A percentile compares a stretch with the other conserved stretches of the same genome.
These are phyloP conservation scores for Dendrocincla fuliginosa DNA, from an alignment of 2,797 vertebrate species.

Conservation along the genomic window DNA sequence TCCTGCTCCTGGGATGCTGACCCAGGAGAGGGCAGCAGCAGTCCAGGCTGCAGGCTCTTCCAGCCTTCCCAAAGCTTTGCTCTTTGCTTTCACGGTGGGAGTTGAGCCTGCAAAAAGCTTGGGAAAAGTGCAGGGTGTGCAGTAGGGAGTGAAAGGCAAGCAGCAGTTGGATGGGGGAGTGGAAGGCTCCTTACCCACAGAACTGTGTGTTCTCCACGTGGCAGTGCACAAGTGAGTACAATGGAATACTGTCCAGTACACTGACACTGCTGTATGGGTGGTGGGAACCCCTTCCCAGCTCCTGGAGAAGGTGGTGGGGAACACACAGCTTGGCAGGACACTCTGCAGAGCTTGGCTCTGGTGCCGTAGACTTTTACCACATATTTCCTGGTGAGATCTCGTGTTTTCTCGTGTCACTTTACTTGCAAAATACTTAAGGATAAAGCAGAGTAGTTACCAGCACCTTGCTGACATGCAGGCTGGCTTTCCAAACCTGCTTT, in stretches of 20 bases:
- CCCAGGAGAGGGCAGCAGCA: constrained; percentile 67
- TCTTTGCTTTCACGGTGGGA: fast-evolving
- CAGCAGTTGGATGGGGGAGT: background rate
- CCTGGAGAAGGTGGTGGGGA: background rate
- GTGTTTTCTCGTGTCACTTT: background rate
- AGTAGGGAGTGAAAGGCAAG: background rate
- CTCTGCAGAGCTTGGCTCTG: background rate
- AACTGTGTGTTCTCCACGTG: background rate
- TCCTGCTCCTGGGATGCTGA: background rate
- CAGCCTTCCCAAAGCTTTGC: background rate
- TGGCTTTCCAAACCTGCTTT: background rate
- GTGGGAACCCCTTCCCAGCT: background rate
- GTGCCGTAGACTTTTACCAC: background rate
- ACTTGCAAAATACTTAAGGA: background rate
- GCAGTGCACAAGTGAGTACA: background rate
- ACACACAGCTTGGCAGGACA: background rate
- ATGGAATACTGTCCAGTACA: no score
- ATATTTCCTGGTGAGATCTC: background rate
- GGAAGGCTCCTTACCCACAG: background rate
- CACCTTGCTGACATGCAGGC: fast-evolving
- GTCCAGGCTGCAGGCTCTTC: background rate
- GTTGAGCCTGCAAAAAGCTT: background rate
- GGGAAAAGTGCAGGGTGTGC: background rate
- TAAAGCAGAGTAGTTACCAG: background rate
- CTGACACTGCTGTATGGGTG: background rate